These are phyloP conservation scores for Pitta sordida DNA, from an alignment of 2,113 vertebrate species.

Conservation along the genomic window DNA sequence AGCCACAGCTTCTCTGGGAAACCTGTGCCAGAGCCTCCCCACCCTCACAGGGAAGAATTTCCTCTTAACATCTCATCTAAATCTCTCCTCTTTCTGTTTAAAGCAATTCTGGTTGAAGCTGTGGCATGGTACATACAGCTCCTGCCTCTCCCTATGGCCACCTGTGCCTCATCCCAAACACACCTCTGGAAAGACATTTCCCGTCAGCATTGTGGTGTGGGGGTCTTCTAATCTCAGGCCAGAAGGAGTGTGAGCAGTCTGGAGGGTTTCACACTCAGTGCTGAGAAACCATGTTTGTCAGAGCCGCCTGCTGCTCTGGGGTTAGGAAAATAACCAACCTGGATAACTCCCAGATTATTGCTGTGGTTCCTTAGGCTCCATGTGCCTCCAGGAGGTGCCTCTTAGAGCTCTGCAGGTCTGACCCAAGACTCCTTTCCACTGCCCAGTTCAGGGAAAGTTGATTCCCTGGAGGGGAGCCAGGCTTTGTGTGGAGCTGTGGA, in stretches of 20 bases:
- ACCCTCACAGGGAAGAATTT: background rate
- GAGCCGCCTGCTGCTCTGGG: background rate
- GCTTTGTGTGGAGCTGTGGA: background rate
- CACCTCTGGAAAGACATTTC: background rate
- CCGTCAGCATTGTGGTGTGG: background rate
- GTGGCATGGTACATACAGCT: background rate
- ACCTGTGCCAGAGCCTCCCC: rapidly evolving
- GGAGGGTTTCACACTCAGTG: background rate
- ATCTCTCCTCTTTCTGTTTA: background rate
- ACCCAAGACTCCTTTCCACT: background rate
- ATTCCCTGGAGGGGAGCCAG: background rate
- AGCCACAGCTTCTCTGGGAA: background rate
- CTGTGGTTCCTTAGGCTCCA: background rate
- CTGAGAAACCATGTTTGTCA: background rate
- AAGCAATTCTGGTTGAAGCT: background rate
- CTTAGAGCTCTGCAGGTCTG: background rate
- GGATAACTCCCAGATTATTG: background rate
- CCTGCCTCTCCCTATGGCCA: background rate
- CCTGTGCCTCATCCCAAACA: background rate
- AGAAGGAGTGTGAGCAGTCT: background rate
- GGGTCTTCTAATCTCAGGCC: background rate
- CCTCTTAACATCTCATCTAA: background rate
- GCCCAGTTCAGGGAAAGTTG: background rate
- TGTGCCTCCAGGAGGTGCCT: background rate
- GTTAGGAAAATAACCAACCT: background rate